A percentile compares a stretch with the other conserved stretches of the same genome.
These are phyloP conservation scores for Origma solitaria DNA, from an alignment of 2,113 vertebrate genomes.

Conservation along the genomic window DNA sequence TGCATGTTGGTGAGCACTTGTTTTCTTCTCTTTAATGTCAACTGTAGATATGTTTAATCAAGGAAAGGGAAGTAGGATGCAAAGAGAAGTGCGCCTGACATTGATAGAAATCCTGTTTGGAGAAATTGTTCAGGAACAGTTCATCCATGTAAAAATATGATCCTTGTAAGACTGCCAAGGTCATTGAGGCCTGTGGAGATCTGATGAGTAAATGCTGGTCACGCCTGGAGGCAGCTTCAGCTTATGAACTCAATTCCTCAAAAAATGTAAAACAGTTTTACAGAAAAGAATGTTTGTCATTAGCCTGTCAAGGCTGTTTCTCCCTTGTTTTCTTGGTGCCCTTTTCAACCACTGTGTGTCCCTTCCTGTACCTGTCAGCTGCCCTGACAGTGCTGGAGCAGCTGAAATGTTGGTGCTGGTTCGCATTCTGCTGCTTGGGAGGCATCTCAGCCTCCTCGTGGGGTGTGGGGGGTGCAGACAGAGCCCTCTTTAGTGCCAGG, in stretches of 20 bases:
- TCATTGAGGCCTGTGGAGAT: conserved; percentile 74
- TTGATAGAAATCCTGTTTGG: conserved; percentile 68
- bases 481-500: background rate
- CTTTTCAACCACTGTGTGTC: background rate
- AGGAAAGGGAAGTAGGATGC: conserved; percentile 33
- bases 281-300: conserved; percentile 37
- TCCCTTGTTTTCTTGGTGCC: background rate
- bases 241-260: conserved; percentile 56
- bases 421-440: background rate
- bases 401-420: background rate
- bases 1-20: background rate
- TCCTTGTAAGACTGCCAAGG: conserved; percentile 75
- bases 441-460: background rate
- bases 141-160: conserved; percentile 77
- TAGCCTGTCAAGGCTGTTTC: conserved; percentile 19
- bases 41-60: conserved; percentile 58
- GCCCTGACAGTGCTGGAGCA: background rate
- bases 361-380: background rate
- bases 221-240: conserved; percentile 51
- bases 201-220: conserved; percentile 71
- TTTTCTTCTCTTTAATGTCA: conserved; percentile 41
- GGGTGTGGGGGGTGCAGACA: background rate
- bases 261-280: conserved; percentile 51
- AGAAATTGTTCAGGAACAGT: conserved; percentile 65
- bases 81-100: conserved; percentile 44